Percentiles rank a stretch among this genome's conserved stretches.
phyloP scores from a whole-genome alignment of 2,113 vertebrate genomes.

The Bombycilla garrulus region DNA sequence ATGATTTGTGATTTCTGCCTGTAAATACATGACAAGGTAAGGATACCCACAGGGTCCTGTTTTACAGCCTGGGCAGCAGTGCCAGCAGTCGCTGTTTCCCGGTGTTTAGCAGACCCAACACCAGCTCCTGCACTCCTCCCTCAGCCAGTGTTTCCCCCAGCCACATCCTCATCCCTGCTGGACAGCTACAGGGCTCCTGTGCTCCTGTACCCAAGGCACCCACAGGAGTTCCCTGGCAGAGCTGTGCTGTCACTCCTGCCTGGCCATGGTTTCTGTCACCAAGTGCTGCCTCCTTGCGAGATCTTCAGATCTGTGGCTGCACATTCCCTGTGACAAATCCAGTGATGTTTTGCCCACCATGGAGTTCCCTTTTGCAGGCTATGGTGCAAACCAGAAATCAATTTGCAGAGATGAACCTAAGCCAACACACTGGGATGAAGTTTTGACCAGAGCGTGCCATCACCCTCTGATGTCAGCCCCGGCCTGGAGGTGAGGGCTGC shows the following conservation, averaged over 20 bases:
- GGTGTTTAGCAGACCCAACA: accelerated
- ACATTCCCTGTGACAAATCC: background rate
- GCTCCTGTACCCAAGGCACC: accelerated
- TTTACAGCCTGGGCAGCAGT: background rate
- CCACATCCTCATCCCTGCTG: accelerated
- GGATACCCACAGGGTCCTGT: accelerated
- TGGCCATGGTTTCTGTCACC: no score
- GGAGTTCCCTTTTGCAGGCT: background rate
- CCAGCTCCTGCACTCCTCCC: background rate
- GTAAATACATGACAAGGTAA: background rate
- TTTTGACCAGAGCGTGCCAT: background rate
- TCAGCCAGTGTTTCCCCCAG: accelerated
- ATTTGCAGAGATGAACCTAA: background rate
- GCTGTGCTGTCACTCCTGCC: accelerated
- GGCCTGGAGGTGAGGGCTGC: background rate
- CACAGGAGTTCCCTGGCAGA: accelerated
- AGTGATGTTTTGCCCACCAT: accelerated
- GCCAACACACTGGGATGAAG: accelerated
- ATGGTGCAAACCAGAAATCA: background rate
- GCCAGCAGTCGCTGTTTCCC: accelerated
- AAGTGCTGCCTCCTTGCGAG: background rate
- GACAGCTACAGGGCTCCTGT: background rate
- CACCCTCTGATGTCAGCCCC: background rate
- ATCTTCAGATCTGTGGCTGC: background rate
- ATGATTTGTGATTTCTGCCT: background rate